These are phyloP conservation scores for Lysandra bellargus DNA, from an alignment of 2,888 invertebrate species.

Conservation along the genomic window DNA sequence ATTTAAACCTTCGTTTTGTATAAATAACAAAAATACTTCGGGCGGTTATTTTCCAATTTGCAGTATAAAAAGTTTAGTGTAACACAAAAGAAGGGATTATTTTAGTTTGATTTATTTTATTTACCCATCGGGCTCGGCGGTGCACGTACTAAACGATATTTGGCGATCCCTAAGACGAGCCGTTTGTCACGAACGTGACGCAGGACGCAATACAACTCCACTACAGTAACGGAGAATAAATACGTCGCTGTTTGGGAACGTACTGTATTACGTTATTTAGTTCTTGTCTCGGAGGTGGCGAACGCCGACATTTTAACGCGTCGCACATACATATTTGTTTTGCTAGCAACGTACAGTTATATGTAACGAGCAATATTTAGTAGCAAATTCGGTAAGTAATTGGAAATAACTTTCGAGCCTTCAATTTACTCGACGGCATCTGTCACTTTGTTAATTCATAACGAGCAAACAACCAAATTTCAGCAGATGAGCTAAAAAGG, in stretches of 20 bases:
- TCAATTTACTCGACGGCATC: not conserved
- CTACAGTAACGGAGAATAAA: slow-evolving; percentile 73
- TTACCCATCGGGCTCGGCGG: slow-evolving; percentile 76
- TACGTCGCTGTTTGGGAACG: slow-evolving; percentile 60
- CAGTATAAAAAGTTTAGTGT: slow-evolving; percentile 14
- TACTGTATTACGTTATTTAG: slow-evolving; percentile 10
- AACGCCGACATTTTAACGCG: slow-evolving; percentile 3
- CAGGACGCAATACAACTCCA: slow-evolving; percentile 73
- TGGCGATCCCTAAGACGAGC: slow-evolving; percentile 79
- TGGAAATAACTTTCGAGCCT: not conserved
- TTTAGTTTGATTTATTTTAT: slow-evolving; percentile 79
- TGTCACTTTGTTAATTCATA: not conserved
- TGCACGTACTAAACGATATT: slow-evolving; percentile 80
- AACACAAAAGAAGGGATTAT: slow-evolving; percentile 53
- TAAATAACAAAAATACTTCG: not conserved
- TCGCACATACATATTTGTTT: not conserved
- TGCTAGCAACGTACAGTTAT: not conserved
- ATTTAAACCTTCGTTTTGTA: not conserved
- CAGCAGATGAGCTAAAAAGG: too few species aligned
- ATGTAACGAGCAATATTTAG: not conserved
- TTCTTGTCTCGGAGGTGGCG: not conserved
- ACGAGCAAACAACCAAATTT: too few species aligned
- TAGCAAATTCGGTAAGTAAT: not conserved
- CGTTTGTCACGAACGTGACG: slow-evolving; percentile 79
- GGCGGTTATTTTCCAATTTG: not conserved